A percentile compares a stretch with the other conserved stretches of the same genome.
These are phyloP conservation scores for Arion vulgaris DNA, from an alignment of 1,140 invertebrate genomes.

Conservation along the genomic window DNA sequence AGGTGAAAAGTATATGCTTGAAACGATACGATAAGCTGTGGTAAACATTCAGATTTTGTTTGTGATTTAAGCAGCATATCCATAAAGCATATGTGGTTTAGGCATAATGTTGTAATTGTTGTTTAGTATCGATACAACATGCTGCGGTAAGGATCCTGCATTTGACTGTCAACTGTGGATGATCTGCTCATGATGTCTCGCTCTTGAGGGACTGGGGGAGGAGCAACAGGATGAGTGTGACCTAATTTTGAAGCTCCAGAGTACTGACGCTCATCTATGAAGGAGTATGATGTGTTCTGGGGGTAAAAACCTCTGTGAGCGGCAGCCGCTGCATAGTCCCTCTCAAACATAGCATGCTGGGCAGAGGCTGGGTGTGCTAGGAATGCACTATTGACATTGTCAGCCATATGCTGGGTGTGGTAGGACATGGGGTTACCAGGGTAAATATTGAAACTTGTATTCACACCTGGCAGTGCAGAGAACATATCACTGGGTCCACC, in stretches of 20 bases:
- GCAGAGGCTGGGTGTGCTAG: slow-evolving; percentile 59
- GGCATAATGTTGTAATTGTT: too few relatives aligned
- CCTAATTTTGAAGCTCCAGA: slow-evolving; percentile 57
- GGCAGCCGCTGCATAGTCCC: slow-evolving; percentile 53
- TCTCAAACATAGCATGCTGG: slow-evolving; percentile 65
- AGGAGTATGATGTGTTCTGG: slow-evolving; percentile 62
- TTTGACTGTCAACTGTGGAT: slow-evolving; percentile 50
- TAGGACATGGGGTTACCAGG: slow-evolving; percentile 62
- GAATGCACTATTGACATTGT: slow-evolving; percentile 66
- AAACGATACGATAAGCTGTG: too few relatives aligned
- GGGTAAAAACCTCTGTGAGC: slow-evolving; percentile 58
- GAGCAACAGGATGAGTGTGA: slow-evolving; percentile 51
- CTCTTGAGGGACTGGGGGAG: slow-evolving; percentile 55
- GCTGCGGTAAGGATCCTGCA: slow-evolving; percentile 68
- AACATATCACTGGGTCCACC: slow-evolving; percentile 63
- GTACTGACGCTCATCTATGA: slow-evolving; percentile 63
- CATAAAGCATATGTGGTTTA: too few relatives aligned
- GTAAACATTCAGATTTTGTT: too few relatives aligned
- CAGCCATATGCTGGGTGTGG: slow-evolving; percentile 61
- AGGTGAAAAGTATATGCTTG: too few relatives aligned
- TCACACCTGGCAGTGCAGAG: slow-evolving; percentile 57
- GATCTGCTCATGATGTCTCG: slow-evolving; percentile 61
- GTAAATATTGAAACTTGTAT: slow-evolving; percentile 66
- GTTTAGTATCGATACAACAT: slow-evolving; percentile 62
- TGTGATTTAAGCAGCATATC: too few relatives aligned